Evolutionary conservation across 2,113 vertebrate genomes (phyloP).

Genomic region (Cercocebus atys): DNA sequence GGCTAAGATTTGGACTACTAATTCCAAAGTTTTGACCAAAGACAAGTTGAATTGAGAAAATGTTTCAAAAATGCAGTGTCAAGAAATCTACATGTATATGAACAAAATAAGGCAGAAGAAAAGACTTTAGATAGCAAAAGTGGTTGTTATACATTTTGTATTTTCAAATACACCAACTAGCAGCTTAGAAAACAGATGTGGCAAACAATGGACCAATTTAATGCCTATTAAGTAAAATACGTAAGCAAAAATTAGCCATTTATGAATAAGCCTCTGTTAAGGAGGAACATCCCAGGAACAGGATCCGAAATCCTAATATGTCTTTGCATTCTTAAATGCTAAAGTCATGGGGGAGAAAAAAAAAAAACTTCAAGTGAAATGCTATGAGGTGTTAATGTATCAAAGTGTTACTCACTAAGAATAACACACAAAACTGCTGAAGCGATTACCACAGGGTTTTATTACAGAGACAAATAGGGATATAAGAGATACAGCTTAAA

Average conservation of each 20-base stretch:
- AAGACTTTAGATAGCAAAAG: conserved; percentile 14
- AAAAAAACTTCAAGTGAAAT: conserved; percentile 64
- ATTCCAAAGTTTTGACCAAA: conserved; percentile 44
- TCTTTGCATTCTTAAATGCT: conserved; percentile 75
- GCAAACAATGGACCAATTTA: conserved; percentile 8
- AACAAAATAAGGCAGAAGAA: conserved; percentile 11
- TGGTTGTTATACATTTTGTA: neutral
- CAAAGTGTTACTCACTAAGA: conserved; percentile 75
- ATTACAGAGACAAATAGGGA: conserved; percentile 28
- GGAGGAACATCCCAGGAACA: conserved; percentile 54
- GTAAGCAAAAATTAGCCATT: neutral
- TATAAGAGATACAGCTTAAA: neutral
- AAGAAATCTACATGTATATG: neutral
- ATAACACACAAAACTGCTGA: conserved; percentile 73
- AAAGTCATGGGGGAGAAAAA: conserved; percentile 56
- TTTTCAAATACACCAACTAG: conserved; percentile 43
- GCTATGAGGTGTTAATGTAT: conserved; percentile 71
- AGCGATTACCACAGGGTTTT: conserved; percentile 61
- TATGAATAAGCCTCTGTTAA: conserved; percentile 61
- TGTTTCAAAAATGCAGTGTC: neutral
- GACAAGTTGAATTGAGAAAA: conserved; percentile 35
- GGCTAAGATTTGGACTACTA: neutral
- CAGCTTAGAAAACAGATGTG: conserved; percentile 40
- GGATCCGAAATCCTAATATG: conserved; percentile 60
- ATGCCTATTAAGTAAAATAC: neutral